Evolutionary conservation across 2,797 vertebrate species (phyloP).

Genomic region (Lates japonicus): DNA sequence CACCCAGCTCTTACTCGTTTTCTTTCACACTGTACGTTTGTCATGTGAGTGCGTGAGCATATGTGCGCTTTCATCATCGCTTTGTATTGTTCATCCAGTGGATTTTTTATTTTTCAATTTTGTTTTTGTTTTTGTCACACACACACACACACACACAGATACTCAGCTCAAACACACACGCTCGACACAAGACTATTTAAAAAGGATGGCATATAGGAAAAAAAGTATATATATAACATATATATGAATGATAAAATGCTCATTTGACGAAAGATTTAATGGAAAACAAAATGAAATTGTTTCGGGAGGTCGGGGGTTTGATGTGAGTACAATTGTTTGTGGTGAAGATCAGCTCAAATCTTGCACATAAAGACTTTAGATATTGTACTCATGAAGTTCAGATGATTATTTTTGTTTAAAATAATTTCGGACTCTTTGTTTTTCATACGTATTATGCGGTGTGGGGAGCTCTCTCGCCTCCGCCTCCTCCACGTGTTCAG

Average conservation of each 20-base stretch:
- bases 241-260: constrained; percentile 86
- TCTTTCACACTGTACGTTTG: constrained; percentile 48
- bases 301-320: constrained; percentile 66
- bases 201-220: constrained; percentile 80
- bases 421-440: constrained; percentile 84
- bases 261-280: constrained; percentile 86
- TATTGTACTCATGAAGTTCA: constrained; percentile 86
- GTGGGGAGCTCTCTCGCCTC: constrained; percentile 51
- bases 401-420: constrained; percentile 84
- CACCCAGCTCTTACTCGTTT: constrained; percentile 23
- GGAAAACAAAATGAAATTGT: constrained; percentile 72
- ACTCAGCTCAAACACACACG: constrained; percentile 55
- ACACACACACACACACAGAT: constrained; percentile 60
- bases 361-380: constrained; percentile 90
- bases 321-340: constrained; percentile 84
- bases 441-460: constrained; percentile 88
- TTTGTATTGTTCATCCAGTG: constrained; percentile 65
- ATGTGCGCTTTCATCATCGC: constrained; percentile 57
- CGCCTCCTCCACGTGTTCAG: constrained; percentile 43
- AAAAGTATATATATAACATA: constrained; percentile 85
- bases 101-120: constrained; percentile 51
- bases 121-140: constrained; percentile 47
- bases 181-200: constrained; percentile 58
- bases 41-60: constrained; percentile 29
- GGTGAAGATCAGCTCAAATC: constrained; percentile 87